Evolutionary conservation across 2,113 vertebrate genomes (phyloP).

Genomic region (Colossoma macropomum): DNA sequence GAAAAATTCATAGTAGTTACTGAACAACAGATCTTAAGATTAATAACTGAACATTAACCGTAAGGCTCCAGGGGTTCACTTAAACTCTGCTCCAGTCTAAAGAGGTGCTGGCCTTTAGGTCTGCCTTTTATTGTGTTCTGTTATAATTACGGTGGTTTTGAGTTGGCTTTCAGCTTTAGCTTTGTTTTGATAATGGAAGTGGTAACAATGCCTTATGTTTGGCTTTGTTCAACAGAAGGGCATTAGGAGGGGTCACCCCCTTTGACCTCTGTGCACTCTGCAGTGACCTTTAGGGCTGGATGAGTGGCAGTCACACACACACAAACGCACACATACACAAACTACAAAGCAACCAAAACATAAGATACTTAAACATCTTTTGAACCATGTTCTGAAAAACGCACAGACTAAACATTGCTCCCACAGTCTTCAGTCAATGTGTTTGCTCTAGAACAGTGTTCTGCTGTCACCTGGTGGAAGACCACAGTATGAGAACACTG

Average conservation of each 20-base stretch:
- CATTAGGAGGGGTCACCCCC: background rate
- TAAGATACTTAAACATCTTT: background rate
- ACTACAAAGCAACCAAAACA: background rate
- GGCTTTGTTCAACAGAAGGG: background rate
- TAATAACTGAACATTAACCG: too few relatives aligned
- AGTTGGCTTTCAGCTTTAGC: background rate
- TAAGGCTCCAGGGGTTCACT: too few relatives aligned
- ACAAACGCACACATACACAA: background rate
- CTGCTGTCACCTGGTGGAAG: constrained; percentile 74
- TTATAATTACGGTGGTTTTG: background rate
- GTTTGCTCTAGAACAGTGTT: constrained; percentile 25
- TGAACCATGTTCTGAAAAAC: background rate
- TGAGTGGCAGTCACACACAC: background rate
- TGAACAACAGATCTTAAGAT: too few relatives aligned
- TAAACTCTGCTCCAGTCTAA: too few relatives aligned
- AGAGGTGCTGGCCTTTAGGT: background rate
- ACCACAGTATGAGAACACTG: constrained; percentile 27
- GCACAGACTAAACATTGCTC: background rate
- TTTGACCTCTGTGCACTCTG: constrained; percentile 3
- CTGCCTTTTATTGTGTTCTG: background rate
- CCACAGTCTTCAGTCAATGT: background rate
- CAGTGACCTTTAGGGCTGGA: background rate
- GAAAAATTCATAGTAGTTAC: too few relatives aligned
- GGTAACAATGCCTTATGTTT: background rate
- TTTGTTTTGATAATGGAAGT: background rate